Base-by-base conservation (phyloP, 2,797 vertebrate genomes). In the Sarcophilus harrisii region DNA sequence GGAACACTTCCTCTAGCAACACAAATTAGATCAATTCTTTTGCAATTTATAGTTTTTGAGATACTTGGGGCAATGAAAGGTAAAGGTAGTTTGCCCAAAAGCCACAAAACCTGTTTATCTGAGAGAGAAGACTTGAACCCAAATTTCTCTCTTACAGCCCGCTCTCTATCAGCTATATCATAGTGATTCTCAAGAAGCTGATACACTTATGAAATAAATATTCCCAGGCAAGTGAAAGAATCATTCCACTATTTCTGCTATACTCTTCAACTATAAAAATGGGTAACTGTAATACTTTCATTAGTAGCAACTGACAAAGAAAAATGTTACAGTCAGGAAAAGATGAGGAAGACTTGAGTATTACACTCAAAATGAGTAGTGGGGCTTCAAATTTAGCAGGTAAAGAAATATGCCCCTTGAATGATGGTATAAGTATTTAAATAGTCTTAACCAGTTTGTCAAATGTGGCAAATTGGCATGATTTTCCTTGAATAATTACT, bases 161-260 rank as follows among this genome's bases (percentile, higher is more conserved):
- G 21, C 8, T 81, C 38, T 81, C 21, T 81, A 81, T 81, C 38
- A 81, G n/a, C 66, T 38, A 73, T 21, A 38, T 38, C 16, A 38
- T 8, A n/a, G 32, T 81, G 18, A 81, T n/a, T 81, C n/a, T 81
- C 0, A 95, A 95, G 52, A 97, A 96, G 93, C n/a, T 91, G 93
- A 66, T 52, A 95, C 0, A 91, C 11, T 93, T 95, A 87, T 54
- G 91, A 94, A 95, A 92, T 18, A 57, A 14, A 55, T 93, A 96
- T 58, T 96, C 49, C 57, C 90, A 96, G 62, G 54, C 54, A 95
- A 55, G 93, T 29, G 93, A 81, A 52, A 94, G 57, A 96, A 94
- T 96, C n/a, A 14, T 95, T 89, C 92, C 27, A 92, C 93, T 95
- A 94, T 62, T 96, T 92, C 73, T 95, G 45, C 29, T 94, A 29